phyloP scores from a whole-genome alignment of 2,113 vertebrate species.

The Erythrolamprus reginae region DNA sequence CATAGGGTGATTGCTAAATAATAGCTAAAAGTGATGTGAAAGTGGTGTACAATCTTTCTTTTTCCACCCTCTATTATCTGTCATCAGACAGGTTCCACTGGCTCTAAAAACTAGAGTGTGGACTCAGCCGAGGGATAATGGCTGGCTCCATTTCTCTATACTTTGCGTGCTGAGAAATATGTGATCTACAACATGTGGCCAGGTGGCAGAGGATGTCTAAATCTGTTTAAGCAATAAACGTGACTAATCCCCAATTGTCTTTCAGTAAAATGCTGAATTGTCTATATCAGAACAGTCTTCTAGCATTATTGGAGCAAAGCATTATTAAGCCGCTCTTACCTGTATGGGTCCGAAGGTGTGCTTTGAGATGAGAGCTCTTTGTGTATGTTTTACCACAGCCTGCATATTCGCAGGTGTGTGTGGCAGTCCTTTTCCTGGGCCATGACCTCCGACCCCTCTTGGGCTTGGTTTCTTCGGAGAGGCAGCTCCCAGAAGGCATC shows the following conservation, averaged over 20 bases:
- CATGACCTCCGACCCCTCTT: constrained; percentile 94
- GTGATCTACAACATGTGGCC: background rate
- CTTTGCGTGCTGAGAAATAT: background rate
- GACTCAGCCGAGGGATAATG: background rate
- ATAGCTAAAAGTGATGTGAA: background rate
- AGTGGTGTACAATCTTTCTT: background rate
- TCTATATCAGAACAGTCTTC: background rate
- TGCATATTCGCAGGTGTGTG: constrained; percentile 92
- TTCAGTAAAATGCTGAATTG: background rate
- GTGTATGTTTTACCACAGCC: constrained; percentile 98
- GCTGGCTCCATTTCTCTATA: background rate
- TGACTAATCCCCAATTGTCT: background rate
- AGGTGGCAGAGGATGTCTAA: background rate
- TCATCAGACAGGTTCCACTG: background rate
- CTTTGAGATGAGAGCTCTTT: constrained; percentile 98
- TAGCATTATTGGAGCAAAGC: background rate
- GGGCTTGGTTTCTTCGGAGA: constrained; percentile 88
- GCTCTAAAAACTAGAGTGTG: background rate
- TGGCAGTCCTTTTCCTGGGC: constrained; percentile 93
- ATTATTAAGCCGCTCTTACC: constrained; percentile 63
- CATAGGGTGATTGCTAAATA: background rate
- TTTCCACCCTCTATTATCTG: background rate
- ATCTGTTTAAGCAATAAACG: background rate
- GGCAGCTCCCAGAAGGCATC: constrained; percentile 77
- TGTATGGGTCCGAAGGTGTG: constrained; percentile 96